Base-by-base conservation (phyloP, 2,888 invertebrate genomes). In the Pristionchus entomophagus region DNA sequence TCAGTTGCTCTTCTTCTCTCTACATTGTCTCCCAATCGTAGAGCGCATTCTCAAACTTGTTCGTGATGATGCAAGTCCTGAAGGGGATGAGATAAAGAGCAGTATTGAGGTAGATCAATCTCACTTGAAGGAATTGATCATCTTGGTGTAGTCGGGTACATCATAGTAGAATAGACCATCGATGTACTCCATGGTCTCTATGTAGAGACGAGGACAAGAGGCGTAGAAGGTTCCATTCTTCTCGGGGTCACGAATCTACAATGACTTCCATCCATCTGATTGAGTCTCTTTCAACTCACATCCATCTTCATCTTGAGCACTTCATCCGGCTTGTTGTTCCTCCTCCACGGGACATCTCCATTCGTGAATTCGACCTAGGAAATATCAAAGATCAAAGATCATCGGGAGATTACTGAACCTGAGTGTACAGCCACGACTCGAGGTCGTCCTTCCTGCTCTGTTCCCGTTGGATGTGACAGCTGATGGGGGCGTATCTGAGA, bases 361-460 rank as follows among this genome's bases (percentile, higher is more conserved):
- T 88, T 87, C 17, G 91, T 87, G n/a, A 88, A 78, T 69, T 91
- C 91, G 1, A 91, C 89, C 90, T 90, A 19, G 26, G 85, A 53
- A 51, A 86, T 29, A 49, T 49, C 22, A 84, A 86, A 53, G 38
- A 38, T 78, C 83, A 80, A 51, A 32, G 29, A 38, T 80, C 41
- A 53, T 86, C n/a, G 3, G 12, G 14, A n/a, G 53, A 26, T n/a
- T n/a, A n/a, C 41, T 62, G 45, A 17, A 88, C 88, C 86, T 88
- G 88, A 86, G 86, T 85, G 77, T 91, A 91, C 17, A 91, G 83
- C 89, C 90, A 89, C 49, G 90, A 88, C 86, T 92, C 91, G 81
- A 92, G 86, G 78, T 92, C 92, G 82, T 92, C 92, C 65, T 91
- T 91, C 51, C 92, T 86, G 53, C 89, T 86, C 35, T 88, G 86